Evolutionary conservation across 92 coral and sea anemone genomes (phyloP), one percentile per base, ranked within the genome.

Genomic region (Bergia sp.): DNA sequence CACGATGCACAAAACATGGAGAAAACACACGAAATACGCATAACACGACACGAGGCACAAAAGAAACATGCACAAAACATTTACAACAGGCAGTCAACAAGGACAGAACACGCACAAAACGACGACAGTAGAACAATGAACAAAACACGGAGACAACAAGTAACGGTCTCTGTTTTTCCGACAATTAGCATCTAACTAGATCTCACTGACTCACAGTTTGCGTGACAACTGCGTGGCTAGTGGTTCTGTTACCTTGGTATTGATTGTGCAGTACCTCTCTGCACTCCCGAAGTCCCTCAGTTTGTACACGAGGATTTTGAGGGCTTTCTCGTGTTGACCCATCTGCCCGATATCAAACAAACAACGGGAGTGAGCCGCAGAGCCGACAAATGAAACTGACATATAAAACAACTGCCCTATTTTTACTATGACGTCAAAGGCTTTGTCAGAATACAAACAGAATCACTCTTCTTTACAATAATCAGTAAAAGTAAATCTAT

Each of bases 261-360:
- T 92, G 61, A 97, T 82, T 79, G 93, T 94, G 78, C 99, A 97
- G 93, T 95, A 93, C 75, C 96, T 88, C 64, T 94, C 94, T 20
- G 99, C 99, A 37, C 96, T 98, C 5, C 93, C 82, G 84, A 93
- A 97, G 89, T 97, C 97, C 44, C 89, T 80, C 10, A 97, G 92
- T 90, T 97, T 92, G 86, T 95, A 92, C 42, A 97, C 99, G 39
- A 94, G 92, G 74, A 97, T 97, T 79, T 93, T 95, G 75, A 97
- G 85, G 7, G 99, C 99, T 87, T 97, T 97, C 80, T 94, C 90
- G 81, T 97, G 94, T 86, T 97, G 99, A 49, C 95, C 99, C 96
- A 97, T 92, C 99, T 97, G 82, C 76, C 87, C 80, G 39, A 7
- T 73, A 21, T 9, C 43, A 71, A 84, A 69, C 55, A 76, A 41